These are phyloP conservation scores for Urocolius indicus DNA, from an alignment of 2,113 vertebrate species.

Conservation along the genomic window DNA sequence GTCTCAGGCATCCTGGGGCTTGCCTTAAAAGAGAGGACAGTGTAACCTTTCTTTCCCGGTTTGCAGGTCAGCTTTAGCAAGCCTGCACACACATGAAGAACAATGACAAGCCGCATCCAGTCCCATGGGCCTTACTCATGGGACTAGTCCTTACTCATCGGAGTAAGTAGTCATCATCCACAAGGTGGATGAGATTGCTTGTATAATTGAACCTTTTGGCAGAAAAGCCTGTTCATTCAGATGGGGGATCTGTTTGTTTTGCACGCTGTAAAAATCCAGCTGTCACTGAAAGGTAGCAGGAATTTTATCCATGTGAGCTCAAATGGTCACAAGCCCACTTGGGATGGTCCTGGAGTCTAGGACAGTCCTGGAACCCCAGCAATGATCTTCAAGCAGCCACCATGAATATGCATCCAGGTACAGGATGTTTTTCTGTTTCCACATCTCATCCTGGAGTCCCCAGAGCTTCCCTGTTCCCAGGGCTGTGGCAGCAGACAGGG, in stretches of 20 bases:
- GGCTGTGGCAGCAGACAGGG: background rate
- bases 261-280: background rate
- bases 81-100: conserved; percentile 34
- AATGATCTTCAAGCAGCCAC: background rate
- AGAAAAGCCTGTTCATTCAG: background rate
- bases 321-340: background rate
- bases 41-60: background rate
- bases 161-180: conserved; percentile 4
- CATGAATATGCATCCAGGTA: background rate
- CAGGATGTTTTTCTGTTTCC: background rate
- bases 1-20: background rate
- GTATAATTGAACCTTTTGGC: conserved; percentile 3
- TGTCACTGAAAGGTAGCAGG: background rate
- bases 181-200: background rate
- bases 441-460: background rate
- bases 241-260: background rate
- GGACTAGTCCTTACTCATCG: conserved; percentile 28
- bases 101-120: conserved; percentile 40
- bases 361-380: background rate
- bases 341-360: background rate
- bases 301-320: rapidly evolving
- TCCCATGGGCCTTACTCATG: conserved; percentile 56
- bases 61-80: conserved; percentile 47
- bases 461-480: background rate
- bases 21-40: background rate